phyloP scores from a whole-genome alignment of 2,797 vertebrate species.

The Nyctibius grandis region DNA sequence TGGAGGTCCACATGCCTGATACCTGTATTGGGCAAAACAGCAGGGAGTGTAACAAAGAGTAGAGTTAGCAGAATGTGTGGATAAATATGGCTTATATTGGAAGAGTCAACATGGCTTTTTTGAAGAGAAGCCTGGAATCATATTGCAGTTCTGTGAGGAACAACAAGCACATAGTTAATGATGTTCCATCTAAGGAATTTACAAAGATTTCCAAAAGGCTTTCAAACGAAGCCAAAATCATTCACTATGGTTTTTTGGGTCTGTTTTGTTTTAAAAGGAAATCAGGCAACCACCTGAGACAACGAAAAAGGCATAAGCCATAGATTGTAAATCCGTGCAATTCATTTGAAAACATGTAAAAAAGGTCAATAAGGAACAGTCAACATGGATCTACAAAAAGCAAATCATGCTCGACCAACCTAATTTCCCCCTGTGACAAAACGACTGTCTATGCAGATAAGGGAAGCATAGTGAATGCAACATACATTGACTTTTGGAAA shows the following conservation, averaged over 20 bases:
- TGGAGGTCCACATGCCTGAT: neutral
- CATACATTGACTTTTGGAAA: neutral
- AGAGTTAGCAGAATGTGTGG: neutral
- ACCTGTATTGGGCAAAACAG: neutral
- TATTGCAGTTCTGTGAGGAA: neutral
- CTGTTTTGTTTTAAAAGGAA: constrained; percentile 10
- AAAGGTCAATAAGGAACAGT: constrained; percentile 22
- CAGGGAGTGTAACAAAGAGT: neutral
- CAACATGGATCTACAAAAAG: constrained; percentile 11
- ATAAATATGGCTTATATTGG: neutral
- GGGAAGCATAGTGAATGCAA: neutral
- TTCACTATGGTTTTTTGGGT: neutral
- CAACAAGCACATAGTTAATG: neutral
- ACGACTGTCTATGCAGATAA: constrained; percentile 27
- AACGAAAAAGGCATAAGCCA: constrained; percentile 1
- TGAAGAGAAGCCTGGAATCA: neutral
- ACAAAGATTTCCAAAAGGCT: constrained; percentile 9
- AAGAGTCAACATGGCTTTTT: neutral
- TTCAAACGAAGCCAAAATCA: constrained; percentile 31
- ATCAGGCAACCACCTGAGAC: constrained; percentile 14
- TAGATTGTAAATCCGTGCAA: neutral
- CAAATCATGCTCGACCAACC: neutral
- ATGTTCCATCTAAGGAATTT: neutral
- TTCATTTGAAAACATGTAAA: neutral
- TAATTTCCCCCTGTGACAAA: constrained; percentile 21